phyloP scores from a whole-genome alignment of 2,888 invertebrate genomes.

The Eristalinus sepulchralis region DNA sequence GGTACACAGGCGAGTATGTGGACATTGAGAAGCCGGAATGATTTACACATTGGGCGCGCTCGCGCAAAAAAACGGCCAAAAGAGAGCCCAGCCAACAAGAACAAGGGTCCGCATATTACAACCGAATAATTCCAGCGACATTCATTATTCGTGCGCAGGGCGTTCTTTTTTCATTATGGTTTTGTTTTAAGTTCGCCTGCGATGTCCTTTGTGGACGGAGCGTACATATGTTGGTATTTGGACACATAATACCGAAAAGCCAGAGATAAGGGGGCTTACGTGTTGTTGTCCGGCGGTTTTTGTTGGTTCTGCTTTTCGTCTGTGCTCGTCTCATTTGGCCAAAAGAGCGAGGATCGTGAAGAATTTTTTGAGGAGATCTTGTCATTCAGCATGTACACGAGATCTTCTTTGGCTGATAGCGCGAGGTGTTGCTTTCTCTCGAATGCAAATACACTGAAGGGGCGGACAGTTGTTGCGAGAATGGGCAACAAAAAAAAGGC shows the following conservation, averaged over 20 bases:
- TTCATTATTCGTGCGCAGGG: conserved; percentile 69
- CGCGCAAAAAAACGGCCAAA: conserved; percentile 32
- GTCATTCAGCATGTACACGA: conserved; percentile 57
- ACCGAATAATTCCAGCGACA: conserved; percentile 68
- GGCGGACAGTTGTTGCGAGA: background rate
- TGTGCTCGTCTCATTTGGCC: conserved; percentile 1
- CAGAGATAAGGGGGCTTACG: conserved; percentile 57
- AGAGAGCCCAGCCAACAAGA: conserved; percentile 8
- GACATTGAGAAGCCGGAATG: conserved; percentile 66
- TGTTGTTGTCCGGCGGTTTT: background rate
- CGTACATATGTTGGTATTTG: conserved; percentile 51
- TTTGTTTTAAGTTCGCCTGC: conserved; percentile 10
- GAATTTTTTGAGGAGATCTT: conserved; percentile 67
- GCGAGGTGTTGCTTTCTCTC: conserved; percentile 59
- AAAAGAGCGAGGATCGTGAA: conserved; percentile 48
- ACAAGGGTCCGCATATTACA: conserved; percentile 70
- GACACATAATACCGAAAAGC: conserved; percentile 56
- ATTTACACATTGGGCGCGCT: conserved; percentile 70
- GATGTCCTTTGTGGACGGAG: conserved; percentile 57
- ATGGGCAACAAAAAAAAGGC: background rate
- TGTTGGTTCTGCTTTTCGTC: conserved; percentile 2
- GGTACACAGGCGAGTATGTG: conserved; percentile 41
- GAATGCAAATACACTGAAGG: conserved; percentile 47
- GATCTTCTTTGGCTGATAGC: conserved; percentile 48
- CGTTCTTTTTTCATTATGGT: conserved; percentile 32